Base-by-base conservation (phyloP, 2,888 invertebrate genomes). In the Stenchaetothrips biformis region DNA sequence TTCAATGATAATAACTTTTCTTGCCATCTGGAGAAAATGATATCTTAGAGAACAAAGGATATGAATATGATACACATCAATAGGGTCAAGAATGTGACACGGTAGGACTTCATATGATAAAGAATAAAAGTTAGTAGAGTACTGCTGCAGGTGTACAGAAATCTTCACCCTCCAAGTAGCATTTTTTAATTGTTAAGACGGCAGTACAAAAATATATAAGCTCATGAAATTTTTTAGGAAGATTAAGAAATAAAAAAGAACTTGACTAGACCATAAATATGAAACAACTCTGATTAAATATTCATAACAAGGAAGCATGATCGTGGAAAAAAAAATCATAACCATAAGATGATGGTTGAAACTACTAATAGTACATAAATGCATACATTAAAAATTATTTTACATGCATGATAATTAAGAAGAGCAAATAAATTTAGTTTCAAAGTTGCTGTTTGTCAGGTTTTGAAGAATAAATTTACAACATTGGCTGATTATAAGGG, bases 201-300 rank as follows among this genome's bases (percentile, higher is more conserved):
- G 67, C 11, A 25, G 37, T 74, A 74, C 21, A 74, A 74, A 74
- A 74, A 74, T 74, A 74, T 2, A 74, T 74, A 25, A 74, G 67
- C 67, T 74, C 25, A 74, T 74, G n/a, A 21, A 25, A 25, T 25
- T 25, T 25, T 74, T 7, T 74, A 74, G 25, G 16, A 53, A 11
- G 67, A 74, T 25, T 21, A 25, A 25, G 67, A 74, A 74, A 74
- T 25, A 74, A 74, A 25, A 25, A 25, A 25, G 67, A 21, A 25
- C 9, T 21, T 74, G 67, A 74, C 67, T 74, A 74, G 67, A 74
- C 21, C 59, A 74, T 25, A 25, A 74, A 74, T n/a, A 67, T 67
- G 18, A 67, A 21, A 25, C 7, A 74, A 21, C 37, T 37, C 37
- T 4, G 37, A 37, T 37, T 37, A 37, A 37, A 37, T 37, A 37